Evolutionary conservation across 2,797 vertebrate genomes (phyloP).

Genomic region (Rhinatrema bivittatum): DNA sequence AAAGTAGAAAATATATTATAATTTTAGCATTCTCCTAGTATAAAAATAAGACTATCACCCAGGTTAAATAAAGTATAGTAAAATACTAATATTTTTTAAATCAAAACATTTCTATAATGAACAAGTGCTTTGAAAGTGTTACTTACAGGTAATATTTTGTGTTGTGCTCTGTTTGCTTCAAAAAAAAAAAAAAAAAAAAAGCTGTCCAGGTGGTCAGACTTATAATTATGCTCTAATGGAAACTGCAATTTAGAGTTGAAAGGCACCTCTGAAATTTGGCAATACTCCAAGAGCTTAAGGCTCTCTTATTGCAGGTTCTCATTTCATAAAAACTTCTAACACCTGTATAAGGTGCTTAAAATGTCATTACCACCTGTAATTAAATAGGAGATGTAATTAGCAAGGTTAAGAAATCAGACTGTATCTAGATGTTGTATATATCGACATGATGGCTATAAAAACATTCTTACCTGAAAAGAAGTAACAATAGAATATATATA

Average conservation of each 20-base stretch:
- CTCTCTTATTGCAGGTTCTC: constrained; percentile 45
- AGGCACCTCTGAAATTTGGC: constrained; percentile 48
- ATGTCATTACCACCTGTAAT: constrained; percentile 1
- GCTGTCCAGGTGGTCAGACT: constrained; percentile 31
- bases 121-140: too few relatives aligned
- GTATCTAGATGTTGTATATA: too few relatives aligned
- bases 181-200: constrained; percentile 22
- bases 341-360: constrained; percentile 19
- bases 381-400: constrained; percentile 48
- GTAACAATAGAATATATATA: too few relatives aligned
- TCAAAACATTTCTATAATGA: too few relatives aligned
- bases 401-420: constrained; percentile 37
- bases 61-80: too few relatives aligned
- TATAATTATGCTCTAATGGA: constrained; percentile 44
- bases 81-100: too few relatives aligned
- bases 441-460: too few relatives aligned
- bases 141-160: constrained; percentile 4
- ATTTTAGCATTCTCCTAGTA: too few relatives aligned
- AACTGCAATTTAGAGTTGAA: constrained; percentile 44
- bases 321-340: constrained; percentile 31
- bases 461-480: too few relatives aligned
- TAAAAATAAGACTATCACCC: too few relatives aligned
- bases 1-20: too few relatives aligned
- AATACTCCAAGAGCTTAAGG: constrained; percentile 28
- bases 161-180: constrained; percentile 1